Evolutionary conservation across 2,113 vertebrate species (phyloP), one percentile per base, ranked within the genome.

Genomic region (Empidonax alnorum): DNA sequence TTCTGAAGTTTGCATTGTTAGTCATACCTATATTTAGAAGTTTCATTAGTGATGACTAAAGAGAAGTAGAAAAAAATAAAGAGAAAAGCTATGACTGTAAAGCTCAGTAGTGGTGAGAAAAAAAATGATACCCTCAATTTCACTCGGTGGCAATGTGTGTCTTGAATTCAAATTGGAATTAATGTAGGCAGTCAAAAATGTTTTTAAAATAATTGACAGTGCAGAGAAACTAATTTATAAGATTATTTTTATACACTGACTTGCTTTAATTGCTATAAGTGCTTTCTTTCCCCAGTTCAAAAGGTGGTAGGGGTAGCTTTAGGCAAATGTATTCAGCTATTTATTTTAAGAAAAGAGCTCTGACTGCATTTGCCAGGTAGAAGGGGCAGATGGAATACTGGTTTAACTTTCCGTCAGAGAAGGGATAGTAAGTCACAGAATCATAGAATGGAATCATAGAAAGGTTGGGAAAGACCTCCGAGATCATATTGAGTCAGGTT

Each of bases 11-110:
- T 93, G 96, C 96, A 92, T 96, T 95, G 96, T 98, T 98, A 98
- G 97, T 98, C 97, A 97, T 96, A 88, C 94, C 94, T 98, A 97
- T 98, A 97, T 98, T 98, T 98, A 97, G 97, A 96, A 90, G 81
- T 95, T 97, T 91, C 95, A 96, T 97, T 96, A 97, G 39, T 82
- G 25, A 94, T 95, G 96, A 95, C 66, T 97, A 96, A 95, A 92
- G 78, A 89, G 33, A 92, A 92, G 89, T n/a, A 92, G 77, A 63
- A 95, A 90, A 90, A 81, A 71, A 58, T 66, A 85, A 73, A 93
- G 90, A 69, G n/a, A 73, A 86, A 96, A 89, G 21, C 90, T 78
- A 94, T 53, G 47, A 68, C 77, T 87, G 50, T 68, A 90, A 91
- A 92, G 52, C 53, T 86, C 87, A 41, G 46, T 63, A 90, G 84